Conservation (phyloP, 2,888 invertebrate genomes). For the Meliscaeva auricollis region DNA sequence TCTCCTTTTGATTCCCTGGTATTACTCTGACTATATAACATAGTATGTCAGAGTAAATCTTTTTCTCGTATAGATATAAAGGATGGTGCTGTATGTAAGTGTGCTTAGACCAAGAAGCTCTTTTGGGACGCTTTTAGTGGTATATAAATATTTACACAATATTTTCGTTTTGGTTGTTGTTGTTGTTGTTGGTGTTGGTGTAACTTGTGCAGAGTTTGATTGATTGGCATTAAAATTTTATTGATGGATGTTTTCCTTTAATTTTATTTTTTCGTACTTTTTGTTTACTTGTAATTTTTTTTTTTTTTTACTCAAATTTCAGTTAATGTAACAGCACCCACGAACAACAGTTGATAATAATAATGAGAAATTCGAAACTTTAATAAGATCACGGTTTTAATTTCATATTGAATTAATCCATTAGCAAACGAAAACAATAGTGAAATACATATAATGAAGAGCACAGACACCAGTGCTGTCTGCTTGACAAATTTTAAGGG, state of each 20-base stretch:
- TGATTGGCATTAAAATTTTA: conserved; percentile 71
- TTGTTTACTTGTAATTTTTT: background rate
- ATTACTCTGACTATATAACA: background rate
- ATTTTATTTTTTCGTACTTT: conserved; percentile 1
- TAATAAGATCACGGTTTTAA: conserved; percentile 71
- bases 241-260: conserved; percentile 47
- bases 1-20: background rate
- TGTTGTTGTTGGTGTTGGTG: conserved; percentile 16
- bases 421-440: conserved; percentile 43
- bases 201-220: conserved; percentile 49
- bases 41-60: conserved; percentile 42
- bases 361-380: conserved; percentile 63
- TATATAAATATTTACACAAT: conserved; percentile 71
- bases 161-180: conserved; percentile 51
- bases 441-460: background rate
- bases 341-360: background rate
- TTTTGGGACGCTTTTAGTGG: conserved; percentile 70
- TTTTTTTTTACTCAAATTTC: conserved; percentile 36
- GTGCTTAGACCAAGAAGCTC: conserved; percentile 9
- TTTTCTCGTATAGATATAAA: conserved; percentile 25
- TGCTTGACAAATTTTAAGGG: background rate
- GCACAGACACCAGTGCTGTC: conserved; percentile 1
- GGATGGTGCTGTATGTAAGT: background rate
- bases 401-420: conserved; percentile 69
- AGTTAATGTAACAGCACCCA: background rate